Evolutionary conservation across 2,113 vertebrate species (phyloP), one percentile per base, ranked within the genome.

Genomic region (Meriones unguiculatus): DNA sequence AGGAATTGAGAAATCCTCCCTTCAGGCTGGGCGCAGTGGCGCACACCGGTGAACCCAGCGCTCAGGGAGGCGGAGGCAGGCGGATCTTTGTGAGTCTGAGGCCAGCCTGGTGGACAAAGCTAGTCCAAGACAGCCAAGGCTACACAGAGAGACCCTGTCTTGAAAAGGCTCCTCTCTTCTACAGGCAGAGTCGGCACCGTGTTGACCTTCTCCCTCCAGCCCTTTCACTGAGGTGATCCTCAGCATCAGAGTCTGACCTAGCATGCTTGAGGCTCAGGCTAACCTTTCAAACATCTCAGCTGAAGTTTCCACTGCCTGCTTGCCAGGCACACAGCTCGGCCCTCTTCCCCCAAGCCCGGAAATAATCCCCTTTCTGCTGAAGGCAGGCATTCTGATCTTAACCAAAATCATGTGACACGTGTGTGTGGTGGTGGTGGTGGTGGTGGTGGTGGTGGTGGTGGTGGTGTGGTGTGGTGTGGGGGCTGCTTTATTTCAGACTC

Each of bases 381-480:
- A 97, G 94, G 94, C 67, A 92, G 92, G 80, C 88, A 94, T 95
- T 97, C 92, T 97, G 90, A 77, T 93, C 91, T 94, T 97, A 97
- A 97, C 97, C 95, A 93, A 94, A 96, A 89, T 95, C 92, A 95
- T 90, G 91, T 95, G 95, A 93, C 9, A 17, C 46, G 5, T 46
- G 46, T 46, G 46, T 46, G 46, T 35, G 69, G 32, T 30, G 69
- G 32, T 84, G 80, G 46, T 46, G 90, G 72, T 90, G 75, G 41
- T 41, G 69, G 32, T 84, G 80, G 46, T 46, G 90, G 72, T 90
- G 75, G 46, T 35, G 69, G 32, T 30, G 69, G 32, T 84, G 80
- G 46, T 46, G 90, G 72, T 90, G 75, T n/a, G n/a, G n/a, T n/a
- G n/a, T n/a, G n/a, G 75, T 78, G 41, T 41, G 18, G 65, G 94